These are phyloP conservation scores for Iguana delicatissima DNA, from an alignment of 2,797 vertebrate species.

Conservation along the genomic window DNA sequence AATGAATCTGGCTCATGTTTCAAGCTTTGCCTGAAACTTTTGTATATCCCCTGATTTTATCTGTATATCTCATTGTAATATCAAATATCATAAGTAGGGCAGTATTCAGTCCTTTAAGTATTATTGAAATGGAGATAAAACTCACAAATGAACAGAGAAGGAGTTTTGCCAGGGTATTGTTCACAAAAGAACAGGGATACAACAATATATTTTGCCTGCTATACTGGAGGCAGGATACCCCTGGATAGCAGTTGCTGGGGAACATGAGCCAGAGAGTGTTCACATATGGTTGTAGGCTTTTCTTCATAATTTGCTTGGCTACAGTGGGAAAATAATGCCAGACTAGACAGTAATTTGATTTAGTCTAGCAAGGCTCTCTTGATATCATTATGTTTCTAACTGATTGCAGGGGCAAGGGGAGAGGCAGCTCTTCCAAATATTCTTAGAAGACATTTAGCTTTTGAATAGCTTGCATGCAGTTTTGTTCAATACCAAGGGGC, in stretches of 20 bases:
- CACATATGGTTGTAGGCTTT: neutral
- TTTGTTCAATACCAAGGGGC: constrained; percentile 62
- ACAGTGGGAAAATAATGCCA: neutral
- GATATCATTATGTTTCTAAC: neutral
- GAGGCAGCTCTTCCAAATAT: constrained; percentile 46
- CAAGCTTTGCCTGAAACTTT: too few species aligned
- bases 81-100: constrained; percentile 12
- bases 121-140: constrained; percentile 50
- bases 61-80: constrained; percentile 46
- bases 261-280: neutral
- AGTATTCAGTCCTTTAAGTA: constrained; percentile 32
- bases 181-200: neutral
- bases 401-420: neutral
- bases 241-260: neutral
- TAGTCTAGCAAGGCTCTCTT: neutral
- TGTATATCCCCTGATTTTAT: neutral
- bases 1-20: too few species aligned
- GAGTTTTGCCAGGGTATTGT: constrained; percentile 9
- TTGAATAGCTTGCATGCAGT: constrained; percentile 47
- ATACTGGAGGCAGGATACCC: neutral
- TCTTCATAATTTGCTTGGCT: neutral
- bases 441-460: constrained; percentile 62
- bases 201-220: constrained; percentile 41
- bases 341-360: neutral
- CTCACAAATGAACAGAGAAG: constrained; percentile 43